Evolutionary conservation across 2,797 vertebrate species (phyloP), one percentile per base, ranked within the genome.

Genomic region (Platalea minor): DNA sequence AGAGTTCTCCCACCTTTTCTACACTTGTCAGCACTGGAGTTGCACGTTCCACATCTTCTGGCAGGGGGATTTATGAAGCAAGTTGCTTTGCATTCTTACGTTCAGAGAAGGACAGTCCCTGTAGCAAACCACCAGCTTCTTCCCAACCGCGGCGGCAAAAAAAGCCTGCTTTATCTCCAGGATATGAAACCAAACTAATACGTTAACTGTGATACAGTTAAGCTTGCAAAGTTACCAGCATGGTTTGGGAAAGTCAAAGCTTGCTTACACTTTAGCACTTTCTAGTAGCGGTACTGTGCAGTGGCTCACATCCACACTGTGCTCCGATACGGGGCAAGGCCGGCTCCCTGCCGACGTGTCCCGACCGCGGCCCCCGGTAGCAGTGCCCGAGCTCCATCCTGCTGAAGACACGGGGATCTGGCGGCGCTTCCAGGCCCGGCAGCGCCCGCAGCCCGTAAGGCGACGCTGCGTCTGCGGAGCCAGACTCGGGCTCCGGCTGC

Each of bases 371-470:
- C 5, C 53, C 33, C 25, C 5, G 5, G 59, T 2, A 26, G 46
- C 18, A 3, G 20, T 7, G 60, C 50, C 31, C 1, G 4, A 18
- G 43, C 37, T 51, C 54, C 39, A 10, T 41, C 19, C 54, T 60
- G 46, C 41, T 29, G 0, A 23, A 48, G 33, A 4, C 33, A 2
- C 18, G 3, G 0, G 0, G 12, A 12, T 43, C 46, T 3, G 3
- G 64, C 37, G 10, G 39, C 1, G 1, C 45, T n/a, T 24, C 43
- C 48, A 19, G 39, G 6, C n/a, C 21, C 2, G 5, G 43, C 54
- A 19, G 18, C 35, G 11, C 6, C 9, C 28, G 3, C 33, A 14
- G 65, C 65, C 53, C 5, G 5, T 8, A 5, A 39, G n/a, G 25
- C 1, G 6, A 3, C 24, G 41, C 53, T 78, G 20, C 31, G 28